phyloP scores from a whole-genome alignment of 2,888 invertebrate genomes.

The Cosmia trapezina region DNA sequence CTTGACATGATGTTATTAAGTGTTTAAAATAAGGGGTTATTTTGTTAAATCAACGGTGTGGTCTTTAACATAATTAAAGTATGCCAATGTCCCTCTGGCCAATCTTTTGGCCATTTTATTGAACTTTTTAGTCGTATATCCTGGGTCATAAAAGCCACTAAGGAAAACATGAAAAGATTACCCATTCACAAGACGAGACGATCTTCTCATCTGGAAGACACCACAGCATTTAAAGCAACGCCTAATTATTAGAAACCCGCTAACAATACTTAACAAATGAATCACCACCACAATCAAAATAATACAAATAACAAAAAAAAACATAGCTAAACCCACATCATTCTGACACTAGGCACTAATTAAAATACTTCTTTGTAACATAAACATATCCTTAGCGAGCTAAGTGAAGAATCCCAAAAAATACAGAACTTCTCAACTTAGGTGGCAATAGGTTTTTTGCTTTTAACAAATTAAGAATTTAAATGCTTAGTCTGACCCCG shows the following conservation, averaged over 20 bases:
- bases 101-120: not conserved
- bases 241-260: not conserved
- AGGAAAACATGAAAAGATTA: not conserved
- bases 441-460: constrained; percentile 60
- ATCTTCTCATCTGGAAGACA: not conserved
- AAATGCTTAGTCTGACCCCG: constrained; percentile 12
- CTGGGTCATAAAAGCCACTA: not conserved
- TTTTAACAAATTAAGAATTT: constrained; percentile 51
- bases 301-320: constrained; percentile 49
- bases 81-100: constrained; percentile 18
- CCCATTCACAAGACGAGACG: not conserved
- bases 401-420: constrained; percentile 65
- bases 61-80: constrained; percentile 24
- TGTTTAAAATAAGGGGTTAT: constrained; percentile 49
- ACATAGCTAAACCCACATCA: constrained; percentile 65
- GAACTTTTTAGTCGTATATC: not conserved
- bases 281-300: constrained; percentile 45
- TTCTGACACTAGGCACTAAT: constrained; percentile 65
- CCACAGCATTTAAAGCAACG: not conserved
- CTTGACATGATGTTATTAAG: constrained; percentile 48
- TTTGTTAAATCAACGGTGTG: constrained; percentile 38
- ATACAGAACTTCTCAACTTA: constrained; percentile 58
- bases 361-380: constrained; percentile 66
- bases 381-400: constrained; percentile 45
- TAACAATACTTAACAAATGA: constrained; percentile 41